Evolutionary conservation across 1,140 invertebrate genomes (phyloP).

Genomic region (Brachionus calyciflorus): DNA sequence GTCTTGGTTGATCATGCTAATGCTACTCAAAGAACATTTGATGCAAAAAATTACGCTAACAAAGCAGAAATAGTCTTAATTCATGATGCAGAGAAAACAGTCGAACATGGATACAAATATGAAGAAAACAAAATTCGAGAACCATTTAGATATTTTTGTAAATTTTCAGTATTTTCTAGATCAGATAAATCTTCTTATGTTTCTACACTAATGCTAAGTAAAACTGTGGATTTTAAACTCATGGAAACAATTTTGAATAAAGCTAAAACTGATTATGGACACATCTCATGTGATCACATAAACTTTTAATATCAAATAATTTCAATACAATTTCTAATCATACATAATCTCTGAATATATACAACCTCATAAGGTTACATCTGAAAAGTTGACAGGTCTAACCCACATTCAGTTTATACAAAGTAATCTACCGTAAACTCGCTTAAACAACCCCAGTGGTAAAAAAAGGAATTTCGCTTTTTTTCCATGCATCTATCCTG

Average conservation of each 20-base stretch:
- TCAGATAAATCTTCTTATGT: slow-evolving; percentile 5
- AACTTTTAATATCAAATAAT: background rate
- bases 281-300: slow-evolving; percentile 14
- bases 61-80: slow-evolving; percentile 4
- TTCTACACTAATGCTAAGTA: background rate
- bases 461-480: too few species aligned
- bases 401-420: too few species aligned
- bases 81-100: slow-evolving; percentile 34
- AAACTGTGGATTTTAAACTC: background rate
- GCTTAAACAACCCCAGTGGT: too few species aligned
- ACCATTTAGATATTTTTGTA: slow-evolving; percentile 5
- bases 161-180: slow-evolving; percentile 9
- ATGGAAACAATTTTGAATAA: background rate
- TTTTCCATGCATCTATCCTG: too few species aligned
- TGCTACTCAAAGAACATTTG: background rate
- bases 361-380: too few species aligned
- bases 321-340: too few species aligned
- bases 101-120: slow-evolving; percentile 21
- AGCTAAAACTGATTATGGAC: slow-evolving; percentile 8
- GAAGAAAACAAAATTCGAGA: slow-evolving; percentile 21
- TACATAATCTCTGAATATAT: too few species aligned
- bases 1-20: slow-evolving; percentile 25
- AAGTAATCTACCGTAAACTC: too few species aligned
- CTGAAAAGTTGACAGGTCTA: too few species aligned
- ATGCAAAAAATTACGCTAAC: background rate